Evolutionary conservation across 2,888 invertebrate genomes (phyloP), one percentile per base, ranked within the genome.

Genomic region (Miltochrista miniata): DNA sequence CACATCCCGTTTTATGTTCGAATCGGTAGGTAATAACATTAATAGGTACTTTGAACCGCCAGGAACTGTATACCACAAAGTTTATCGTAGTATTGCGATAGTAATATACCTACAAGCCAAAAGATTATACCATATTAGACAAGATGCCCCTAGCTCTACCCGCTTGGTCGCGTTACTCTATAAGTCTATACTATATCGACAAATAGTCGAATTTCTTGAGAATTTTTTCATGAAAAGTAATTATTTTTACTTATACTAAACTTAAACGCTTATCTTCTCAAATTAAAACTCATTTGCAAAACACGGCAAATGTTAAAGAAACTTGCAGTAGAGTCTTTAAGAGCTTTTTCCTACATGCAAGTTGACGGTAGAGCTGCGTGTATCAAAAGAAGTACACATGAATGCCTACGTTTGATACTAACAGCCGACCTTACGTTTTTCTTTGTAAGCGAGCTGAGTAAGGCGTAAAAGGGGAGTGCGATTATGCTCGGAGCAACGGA

Each of bases 401-500:
- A 66, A 60, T 64, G 68, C 61, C 64, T 61, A 54, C 64, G 58
- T 70, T 64, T 66, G 61, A 64, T 58, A 62, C 64, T 54, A 56
- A 60, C 54, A 59, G 58, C 51, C 40, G 31, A 38, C 61, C 57
- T 61, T 51, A 64, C 65, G 66, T 65, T 68, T 69, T 74, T 70
- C 73, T 72, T 76, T 65, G 67, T 68, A 64, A 69, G 59, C 53
- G 56, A 64, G 59, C 47, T 54, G 59, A 54, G 63, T 61, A 61
- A 64, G 65, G 67, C 66, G 60, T 59, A 71, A 69, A 74, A 71
- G 70, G 71, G 69, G 72, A 45, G 73, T 62, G 59, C 71, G 72
- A 79, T 78, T 77, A 79, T 70, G 61, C 58, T 59, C 61, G 59
- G 33, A 37, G 45, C 48, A 64, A 68, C 61, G 65, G 79, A 79